Evolutionary conservation across 2,113 vertebrate genomes (phyloP).

Genomic region (Coreoperca whiteheadi): DNA sequence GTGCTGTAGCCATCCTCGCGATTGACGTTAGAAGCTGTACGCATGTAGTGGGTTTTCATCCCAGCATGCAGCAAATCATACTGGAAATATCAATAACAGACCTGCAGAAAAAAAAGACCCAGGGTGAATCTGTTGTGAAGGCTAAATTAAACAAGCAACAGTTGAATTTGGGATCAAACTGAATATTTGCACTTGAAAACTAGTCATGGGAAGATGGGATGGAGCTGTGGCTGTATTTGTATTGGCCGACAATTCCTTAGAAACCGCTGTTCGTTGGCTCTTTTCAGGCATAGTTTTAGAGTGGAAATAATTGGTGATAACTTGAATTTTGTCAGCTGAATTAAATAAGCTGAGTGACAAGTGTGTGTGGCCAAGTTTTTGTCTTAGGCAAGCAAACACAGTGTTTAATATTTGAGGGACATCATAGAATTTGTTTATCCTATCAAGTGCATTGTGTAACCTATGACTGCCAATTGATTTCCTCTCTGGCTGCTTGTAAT

Average conservation of each 20-base stretch:
- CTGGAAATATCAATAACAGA: constrained; percentile 12
- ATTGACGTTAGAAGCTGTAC: constrained; percentile 27
- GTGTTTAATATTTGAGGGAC: constrained; percentile 11
- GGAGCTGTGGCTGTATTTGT: constrained; percentile 41
- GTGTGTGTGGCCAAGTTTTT: neutral
- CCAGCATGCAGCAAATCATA: neutral
- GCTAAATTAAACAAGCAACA: neutral
- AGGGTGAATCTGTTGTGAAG: neutral
- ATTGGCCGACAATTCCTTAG: constrained; percentile 40
- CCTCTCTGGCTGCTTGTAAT: neutral
- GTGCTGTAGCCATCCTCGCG: constrained; percentile 5
- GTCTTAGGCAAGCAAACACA: neutral
- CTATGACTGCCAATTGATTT: neutral
- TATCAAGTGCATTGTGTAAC: neutral
- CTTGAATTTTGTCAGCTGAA: constrained; percentile 55
- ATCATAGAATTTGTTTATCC: constrained; percentile 5
- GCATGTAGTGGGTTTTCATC: neutral
- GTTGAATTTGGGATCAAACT: constrained; percentile 1
- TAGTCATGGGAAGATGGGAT: neutral
- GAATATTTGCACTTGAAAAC: constrained; percentile 19
- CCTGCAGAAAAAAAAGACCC: neutral
- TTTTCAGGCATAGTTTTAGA: constrained; percentile 59
- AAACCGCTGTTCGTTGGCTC: constrained; percentile 47
- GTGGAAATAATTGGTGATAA: constrained; percentile 43
- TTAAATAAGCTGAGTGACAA: constrained; percentile 45